Base-by-base conservation (phyloP, 2,797 vertebrate species). In the Rhodeus uyekii region DNA sequence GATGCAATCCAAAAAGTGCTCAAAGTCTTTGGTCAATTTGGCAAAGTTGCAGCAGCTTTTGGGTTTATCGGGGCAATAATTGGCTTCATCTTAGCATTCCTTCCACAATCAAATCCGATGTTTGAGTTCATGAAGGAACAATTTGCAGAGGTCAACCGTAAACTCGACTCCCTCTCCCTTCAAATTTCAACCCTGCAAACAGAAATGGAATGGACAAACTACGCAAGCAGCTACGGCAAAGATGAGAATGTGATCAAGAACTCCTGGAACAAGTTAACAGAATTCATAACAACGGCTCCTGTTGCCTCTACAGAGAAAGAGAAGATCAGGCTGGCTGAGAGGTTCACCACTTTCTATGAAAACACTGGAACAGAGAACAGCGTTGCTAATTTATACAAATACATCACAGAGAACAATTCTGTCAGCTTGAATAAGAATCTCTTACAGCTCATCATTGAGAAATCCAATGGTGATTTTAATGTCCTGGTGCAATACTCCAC, bases 241-340 rank as follows among this genome's bases (percentile, higher is more conserved):
- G 81, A 77, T 24, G 74, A 76, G 81, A 83, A 58, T 27, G 72
- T 39, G n/a, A 82, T 82, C 36, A 76, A 60, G 42, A 82, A 82
- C 48, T 82, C 81, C 48, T 82, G 73, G 81, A 27, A 4, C 48
- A 74, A 82, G 72, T n/a, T 76, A 19, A 65, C 34, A 48, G 72
- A 76, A 58, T 65, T 76, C 10, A 32, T 76, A 10, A 24, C 68
- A 22, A 16, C 22, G 0, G 48, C 61, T 67, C 72, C 72, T 14
- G 16, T 2, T 36, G 81, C 38, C 1, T 32, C 63, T 27, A 76
- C 63, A 46, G 5, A 24, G 34, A 22, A 68, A 22, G 4, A 63
- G 2, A 48, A 80, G 39, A 42, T 10, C 46, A 80, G 78, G 8
- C 64, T 69, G 46, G 79, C 79, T 38, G 69, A 75, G 38, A 46